Conservation (phyloP, 2,888 invertebrate genomes). For the Trichogramma dendrolimi region DNA sequence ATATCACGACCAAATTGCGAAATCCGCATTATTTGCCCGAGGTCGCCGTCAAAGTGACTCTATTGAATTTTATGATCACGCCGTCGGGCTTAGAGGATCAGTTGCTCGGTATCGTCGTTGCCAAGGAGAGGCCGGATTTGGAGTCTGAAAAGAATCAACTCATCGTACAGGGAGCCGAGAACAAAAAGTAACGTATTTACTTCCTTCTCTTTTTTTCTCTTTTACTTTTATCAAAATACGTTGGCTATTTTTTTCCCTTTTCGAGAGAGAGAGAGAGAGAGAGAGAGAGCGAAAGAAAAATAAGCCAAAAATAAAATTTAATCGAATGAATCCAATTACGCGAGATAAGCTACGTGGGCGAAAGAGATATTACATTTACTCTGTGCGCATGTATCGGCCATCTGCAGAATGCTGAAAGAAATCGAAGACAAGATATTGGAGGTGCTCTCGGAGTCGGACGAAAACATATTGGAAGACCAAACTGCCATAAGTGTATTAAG, state of each 20-base stretch:
- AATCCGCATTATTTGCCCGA: constrained; percentile 95
- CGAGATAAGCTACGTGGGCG: not conserved
- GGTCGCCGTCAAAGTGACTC: constrained; percentile 84
- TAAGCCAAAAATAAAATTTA: no score
- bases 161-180: constrained; percentile 84
- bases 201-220: not conserved
- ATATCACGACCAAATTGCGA: constrained; percentile 87
- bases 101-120: constrained; percentile 83
- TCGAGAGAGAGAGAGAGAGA: not conserved
- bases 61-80: constrained; percentile 94
- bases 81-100: constrained; percentile 85
- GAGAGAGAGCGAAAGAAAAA: not conserved
- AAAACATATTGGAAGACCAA: constrained; percentile 86
- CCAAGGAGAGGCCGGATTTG: constrained; percentile 85
- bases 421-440: constrained; percentile 88
- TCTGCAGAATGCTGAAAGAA: constrained; percentile 68
- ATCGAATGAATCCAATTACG: no score
- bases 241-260: not conserved
- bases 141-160: constrained; percentile 86
- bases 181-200: constrained; percentile 56
- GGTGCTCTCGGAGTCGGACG: constrained; percentile 68
- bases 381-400: not conserved
- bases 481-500: constrained; percentile 81
- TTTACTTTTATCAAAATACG: not conserved
- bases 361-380: not conserved